These are phyloP conservation scores for Halictus rubicundus DNA, from an alignment of 1,140 invertebrate species.

Conservation along the genomic window DNA sequence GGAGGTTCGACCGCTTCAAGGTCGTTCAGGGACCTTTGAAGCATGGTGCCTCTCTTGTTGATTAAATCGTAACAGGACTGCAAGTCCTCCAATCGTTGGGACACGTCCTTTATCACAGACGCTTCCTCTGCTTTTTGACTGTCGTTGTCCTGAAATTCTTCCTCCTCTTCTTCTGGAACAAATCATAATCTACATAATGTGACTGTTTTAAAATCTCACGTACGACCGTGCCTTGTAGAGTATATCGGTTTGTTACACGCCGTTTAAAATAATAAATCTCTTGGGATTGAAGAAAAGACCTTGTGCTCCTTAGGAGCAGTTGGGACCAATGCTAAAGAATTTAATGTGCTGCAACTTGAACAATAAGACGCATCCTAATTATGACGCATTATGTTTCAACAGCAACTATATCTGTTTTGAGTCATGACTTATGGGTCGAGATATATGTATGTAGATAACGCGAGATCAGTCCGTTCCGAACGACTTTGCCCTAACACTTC, in stretches of 20 bases:
- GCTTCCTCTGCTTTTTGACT: constrained; percentile 77
- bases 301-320: neutral
- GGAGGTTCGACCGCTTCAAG: constrained; percentile 88
- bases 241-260: neutral
- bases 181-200: constrained; percentile 47
- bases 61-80: constrained; percentile 95
- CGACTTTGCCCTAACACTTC: neutral
- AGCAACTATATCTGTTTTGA: neutral
- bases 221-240: neutral
- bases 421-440: neutral
- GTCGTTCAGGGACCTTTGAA: constrained; percentile 92
- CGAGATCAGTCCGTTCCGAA: neutral
- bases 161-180: constrained; percentile 90
- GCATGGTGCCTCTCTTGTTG: constrained; percentile 90
- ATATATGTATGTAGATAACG: neutral
- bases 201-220: neutral
- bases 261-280: neutral
- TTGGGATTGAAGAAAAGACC: neutral
- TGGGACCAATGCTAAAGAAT: neutral
- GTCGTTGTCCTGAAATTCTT: constrained; percentile 82
- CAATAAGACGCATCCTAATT: neutral
- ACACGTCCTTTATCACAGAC: constrained; percentile 83
- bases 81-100: constrained; percentile 90
- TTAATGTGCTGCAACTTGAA: neutral
- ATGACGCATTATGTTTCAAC: neutral